Percentiles rank a stretch among this genome's conserved stretches.
These are phyloP conservation scores for Pteria penguin DNA, from an alignment of 2,888 invertebrate species.

Conservation along the genomic window DNA sequence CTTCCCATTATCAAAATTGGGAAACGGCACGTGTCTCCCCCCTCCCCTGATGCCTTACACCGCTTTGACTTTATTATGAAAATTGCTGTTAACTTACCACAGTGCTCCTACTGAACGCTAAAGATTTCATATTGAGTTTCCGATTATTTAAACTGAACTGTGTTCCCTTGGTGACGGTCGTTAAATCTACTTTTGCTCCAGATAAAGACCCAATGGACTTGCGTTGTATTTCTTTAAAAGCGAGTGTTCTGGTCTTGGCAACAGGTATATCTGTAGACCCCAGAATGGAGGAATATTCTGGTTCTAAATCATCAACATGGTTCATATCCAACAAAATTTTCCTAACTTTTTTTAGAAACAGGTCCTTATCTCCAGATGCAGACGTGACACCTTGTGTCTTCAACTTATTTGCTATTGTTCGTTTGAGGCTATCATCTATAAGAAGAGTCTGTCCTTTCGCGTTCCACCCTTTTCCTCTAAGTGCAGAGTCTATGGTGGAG, in stretches of 20 bases:
- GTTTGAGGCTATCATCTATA: too few relatives aligned
- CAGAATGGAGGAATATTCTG: background rate
- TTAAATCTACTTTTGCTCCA: background rate
- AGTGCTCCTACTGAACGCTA: background rate
- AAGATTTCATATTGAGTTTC: background rate
- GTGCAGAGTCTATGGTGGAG: too few relatives aligned
- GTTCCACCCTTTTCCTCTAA: too few relatives aligned
- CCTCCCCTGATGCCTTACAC: too few relatives aligned
- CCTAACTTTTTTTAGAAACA: background rate
- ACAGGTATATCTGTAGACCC: background rate
- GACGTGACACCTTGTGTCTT: background rate
- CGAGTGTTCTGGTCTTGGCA: background rate
- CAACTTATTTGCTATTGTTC: too few relatives aligned
- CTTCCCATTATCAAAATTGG: too few relatives aligned
- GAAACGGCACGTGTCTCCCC: too few relatives aligned
- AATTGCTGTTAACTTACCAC: background rate
- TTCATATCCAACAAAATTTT: background rate
- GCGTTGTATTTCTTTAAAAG: background rate
- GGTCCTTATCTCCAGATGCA: background rate
- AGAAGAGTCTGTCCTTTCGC: too few relatives aligned
- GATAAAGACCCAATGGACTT: background rate
- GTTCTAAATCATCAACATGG: background rate
- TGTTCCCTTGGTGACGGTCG: background rate
- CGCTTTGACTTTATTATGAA: too few relatives aligned
- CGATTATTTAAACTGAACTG: background rate